Conservation (phyloP, 2,113 vertebrate species). For the Pithys albifrons region DNA sequence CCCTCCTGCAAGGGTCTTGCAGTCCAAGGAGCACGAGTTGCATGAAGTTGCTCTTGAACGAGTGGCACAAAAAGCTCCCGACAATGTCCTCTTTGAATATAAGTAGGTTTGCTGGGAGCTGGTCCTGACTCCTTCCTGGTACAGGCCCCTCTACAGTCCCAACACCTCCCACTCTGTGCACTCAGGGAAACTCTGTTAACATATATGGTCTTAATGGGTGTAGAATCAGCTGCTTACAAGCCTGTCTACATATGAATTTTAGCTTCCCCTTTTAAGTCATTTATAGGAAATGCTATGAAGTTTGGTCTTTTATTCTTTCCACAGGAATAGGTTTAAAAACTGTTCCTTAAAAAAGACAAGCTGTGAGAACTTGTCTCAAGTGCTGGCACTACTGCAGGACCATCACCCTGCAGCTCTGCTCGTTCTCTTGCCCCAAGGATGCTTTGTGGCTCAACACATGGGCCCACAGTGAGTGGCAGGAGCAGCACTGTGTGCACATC, state of each 20-base stretch:
- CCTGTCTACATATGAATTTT: constrained; percentile 28
- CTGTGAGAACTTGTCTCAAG: not conserved
- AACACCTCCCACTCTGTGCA: not conserved
- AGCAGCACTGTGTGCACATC: not conserved
- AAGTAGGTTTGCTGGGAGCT: not conserved
- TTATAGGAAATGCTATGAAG: constrained; percentile 80
- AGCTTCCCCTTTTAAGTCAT: constrained; percentile 80
- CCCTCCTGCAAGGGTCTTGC: not conserved
- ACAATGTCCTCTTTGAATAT: rapidly evolving
- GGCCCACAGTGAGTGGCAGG: not conserved
- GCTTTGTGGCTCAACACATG: not conserved
- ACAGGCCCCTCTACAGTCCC: not conserved
- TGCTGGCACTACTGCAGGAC: rapidly evolving
- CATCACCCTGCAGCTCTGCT: not conserved
- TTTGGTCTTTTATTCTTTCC: constrained; percentile 64
- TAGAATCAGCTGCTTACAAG: constrained; percentile 27
- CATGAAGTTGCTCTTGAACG: not conserved
- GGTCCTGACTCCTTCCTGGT: rapidly evolving
- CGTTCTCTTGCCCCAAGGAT: not conserved
- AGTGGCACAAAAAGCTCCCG: not conserved
- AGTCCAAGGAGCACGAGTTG: rapidly evolving
- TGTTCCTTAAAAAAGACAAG: not conserved
- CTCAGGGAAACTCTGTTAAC: not conserved
- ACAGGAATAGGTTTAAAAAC: constrained; percentile 15
- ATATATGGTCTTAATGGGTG: not conserved